Conservation (phyloP, 2,797 vertebrate genomes). For the Tolypeutes matacus region DNA sequence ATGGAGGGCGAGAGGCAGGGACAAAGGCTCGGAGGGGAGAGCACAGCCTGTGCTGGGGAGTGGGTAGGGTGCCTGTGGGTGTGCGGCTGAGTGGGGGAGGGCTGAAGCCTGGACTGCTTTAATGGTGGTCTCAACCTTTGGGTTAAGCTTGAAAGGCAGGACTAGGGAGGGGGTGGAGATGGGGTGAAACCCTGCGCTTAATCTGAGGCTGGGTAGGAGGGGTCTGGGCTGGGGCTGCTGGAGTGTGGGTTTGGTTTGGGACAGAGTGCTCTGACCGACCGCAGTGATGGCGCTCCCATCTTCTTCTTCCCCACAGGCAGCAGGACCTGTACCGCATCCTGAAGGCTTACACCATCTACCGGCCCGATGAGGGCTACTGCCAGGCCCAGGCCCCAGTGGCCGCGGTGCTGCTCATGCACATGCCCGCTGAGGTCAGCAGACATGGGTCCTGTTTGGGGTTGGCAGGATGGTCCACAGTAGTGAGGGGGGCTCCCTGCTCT, state of each 20-base stretch:
- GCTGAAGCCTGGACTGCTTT: background rate
- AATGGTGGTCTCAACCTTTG: background rate
- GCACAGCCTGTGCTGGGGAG: background rate
- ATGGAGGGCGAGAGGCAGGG: background rate
- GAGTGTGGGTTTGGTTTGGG: background rate
- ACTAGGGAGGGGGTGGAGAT: background rate
- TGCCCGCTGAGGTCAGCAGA: constrained; percentile 95
- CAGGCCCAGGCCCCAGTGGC: constrained; percentile 96
- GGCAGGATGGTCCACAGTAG: background rate
- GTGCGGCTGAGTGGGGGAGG: background rate
- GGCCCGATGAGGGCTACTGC: constrained; percentile 95
- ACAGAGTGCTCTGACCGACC: background rate
- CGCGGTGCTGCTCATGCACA: constrained; percentile 96
- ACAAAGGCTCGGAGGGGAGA: background rate
- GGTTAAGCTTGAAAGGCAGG: background rate
- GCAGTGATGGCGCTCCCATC: background rate
- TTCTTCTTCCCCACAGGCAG: constrained; percentile 88
- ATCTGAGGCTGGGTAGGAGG: background rate
- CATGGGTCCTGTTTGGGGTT: background rate
- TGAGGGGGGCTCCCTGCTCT: background rate
- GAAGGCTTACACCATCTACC: constrained; percentile 95
- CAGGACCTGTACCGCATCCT: constrained; percentile 95
- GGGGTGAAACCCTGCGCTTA: background rate
- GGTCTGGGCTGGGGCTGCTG: background rate
- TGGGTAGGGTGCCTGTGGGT: background rate